Base-by-base conservation (phyloP, 2,888 invertebrate species). In the Cephonodes hylas region DNA sequence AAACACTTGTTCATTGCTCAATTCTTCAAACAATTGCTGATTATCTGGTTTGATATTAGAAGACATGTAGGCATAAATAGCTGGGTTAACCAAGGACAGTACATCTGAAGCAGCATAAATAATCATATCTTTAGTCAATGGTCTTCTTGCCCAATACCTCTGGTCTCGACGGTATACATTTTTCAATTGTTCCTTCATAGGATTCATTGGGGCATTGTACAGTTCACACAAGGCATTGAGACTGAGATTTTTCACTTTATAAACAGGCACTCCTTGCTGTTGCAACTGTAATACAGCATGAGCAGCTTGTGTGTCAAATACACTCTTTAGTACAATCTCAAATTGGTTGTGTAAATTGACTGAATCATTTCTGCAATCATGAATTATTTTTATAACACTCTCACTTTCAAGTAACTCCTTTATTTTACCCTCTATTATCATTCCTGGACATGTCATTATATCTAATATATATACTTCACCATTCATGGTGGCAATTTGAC, bases 291-390 rank as follows among this genome's bases (percentile, higher is more conserved):
- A 89, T 10, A 99, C 96, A 60, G 98, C 97, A 86, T 99, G 97
- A 45, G 98, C 98, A 42, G 96, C 96, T 94, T 97, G 98, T 38
- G 98, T 98, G 83, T 98, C 98, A 84, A 98, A 98, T 59, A 98
- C 97, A 87, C 96, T 96, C 67, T 94, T 94, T 74, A 98, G 88
- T 60, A 95, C 94, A 68, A 98, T 96, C 70, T 96, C 96, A 92
- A 96, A 98, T 81, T 98, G 98, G 82, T 95, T 94, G 89, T 95
- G 96, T 71, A 98, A 94, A 91, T 97, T 97, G 56, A 96, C 96
- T 64, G 97, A 97, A 89, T 97, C 97, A 85, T 97, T 98, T 66
- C 97, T 94, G 80, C 98, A 98, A 83, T 98, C 98, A 84, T 98
- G 98, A 78, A 97, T 96, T 61, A 98, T 96, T 94, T 98, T 98